Evolutionary conservation across 1,140 invertebrate species (phyloP).

Genomic region (Branchinecta lindahli): DNA sequence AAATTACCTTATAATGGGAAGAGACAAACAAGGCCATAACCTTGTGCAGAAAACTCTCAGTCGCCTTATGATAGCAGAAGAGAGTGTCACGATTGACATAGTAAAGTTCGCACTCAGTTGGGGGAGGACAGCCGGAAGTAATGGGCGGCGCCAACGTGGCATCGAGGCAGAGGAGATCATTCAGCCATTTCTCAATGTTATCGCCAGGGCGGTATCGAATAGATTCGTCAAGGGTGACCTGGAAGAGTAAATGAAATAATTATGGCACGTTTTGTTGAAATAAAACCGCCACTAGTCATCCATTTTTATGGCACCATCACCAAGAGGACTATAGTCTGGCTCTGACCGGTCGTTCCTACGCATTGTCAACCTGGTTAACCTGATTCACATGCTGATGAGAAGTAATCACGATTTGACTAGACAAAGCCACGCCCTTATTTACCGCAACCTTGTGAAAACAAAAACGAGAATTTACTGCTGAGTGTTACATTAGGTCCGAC

Average conservation of each 20-base stretch:
- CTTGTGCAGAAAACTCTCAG: conserved; percentile 83
- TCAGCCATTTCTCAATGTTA: conserved; percentile 79
- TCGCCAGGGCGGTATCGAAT: conserved; percentile 86
- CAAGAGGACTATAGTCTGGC: no score
- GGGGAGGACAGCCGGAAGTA: conserved; percentile 64
- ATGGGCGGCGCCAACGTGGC: conserved; percentile 46
- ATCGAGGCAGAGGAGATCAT: conserved; percentile 79
- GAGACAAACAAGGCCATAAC: conserved; percentile 86
- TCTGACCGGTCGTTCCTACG: no score
- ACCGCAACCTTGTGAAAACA: no score
- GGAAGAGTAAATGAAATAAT: conserved; percentile 28
- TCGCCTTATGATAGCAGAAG: conserved; percentile 92
- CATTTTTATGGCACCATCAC: no score
- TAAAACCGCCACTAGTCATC: not conserved
- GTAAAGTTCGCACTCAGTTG: conserved; percentile 75
- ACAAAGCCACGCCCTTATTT: no score
- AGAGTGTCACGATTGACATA: conserved; percentile 84
- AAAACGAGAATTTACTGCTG: no score
- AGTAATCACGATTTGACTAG: no score
- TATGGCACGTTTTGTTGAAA: not conserved
- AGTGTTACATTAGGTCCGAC: no score
- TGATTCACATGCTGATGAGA: no score
- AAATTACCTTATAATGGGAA: conserved; percentile 78
- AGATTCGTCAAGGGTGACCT: conserved; percentile 71
- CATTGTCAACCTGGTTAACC: no score